Evolutionary conservation across 2,113 vertebrate genomes (phyloP).

Genomic region (Myrmophylax atrothorax): DNA sequence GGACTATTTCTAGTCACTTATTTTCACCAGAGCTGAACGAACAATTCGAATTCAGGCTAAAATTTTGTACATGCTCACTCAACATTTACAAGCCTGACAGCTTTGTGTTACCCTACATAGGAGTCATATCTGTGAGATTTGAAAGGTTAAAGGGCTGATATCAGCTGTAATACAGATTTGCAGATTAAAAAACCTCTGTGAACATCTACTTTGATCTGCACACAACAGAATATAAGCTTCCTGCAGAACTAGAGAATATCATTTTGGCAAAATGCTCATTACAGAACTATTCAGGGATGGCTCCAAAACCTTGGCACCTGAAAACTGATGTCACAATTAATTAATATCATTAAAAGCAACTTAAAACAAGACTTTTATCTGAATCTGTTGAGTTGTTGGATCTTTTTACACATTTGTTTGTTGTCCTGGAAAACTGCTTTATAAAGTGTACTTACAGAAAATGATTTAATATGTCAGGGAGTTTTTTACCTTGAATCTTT

Average conservation of each 20-base stretch:
- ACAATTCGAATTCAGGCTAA: background rate
- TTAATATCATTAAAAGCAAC: background rate
- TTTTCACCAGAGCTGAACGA: background rate
- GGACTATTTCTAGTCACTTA: background rate
- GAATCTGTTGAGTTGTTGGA: background rate
- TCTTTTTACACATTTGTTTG: background rate
- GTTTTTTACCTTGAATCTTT: background rate
- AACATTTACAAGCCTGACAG: background rate
- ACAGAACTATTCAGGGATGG: background rate
- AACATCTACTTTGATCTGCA: background rate
- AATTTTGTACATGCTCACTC: background rate
- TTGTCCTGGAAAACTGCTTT: background rate
- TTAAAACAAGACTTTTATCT: background rate
- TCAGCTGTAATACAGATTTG: slow-evolving; percentile 50
- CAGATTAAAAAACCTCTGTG: slow-evolving; percentile 40
- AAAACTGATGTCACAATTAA: background rate
- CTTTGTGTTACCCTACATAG: slow-evolving; percentile 14
- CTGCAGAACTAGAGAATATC: background rate
- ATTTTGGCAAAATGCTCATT: background rate
- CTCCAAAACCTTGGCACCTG: background rate
- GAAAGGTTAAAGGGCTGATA: slow-evolving; percentile 47
- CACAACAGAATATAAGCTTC: background rate
- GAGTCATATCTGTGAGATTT: slow-evolving; percentile 16
- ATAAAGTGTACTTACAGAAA: background rate
- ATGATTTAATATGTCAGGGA: background rate